Base-by-base conservation (phyloP, 2,888 invertebrate genomes). In the Iselma pallidipennis region DNA sequence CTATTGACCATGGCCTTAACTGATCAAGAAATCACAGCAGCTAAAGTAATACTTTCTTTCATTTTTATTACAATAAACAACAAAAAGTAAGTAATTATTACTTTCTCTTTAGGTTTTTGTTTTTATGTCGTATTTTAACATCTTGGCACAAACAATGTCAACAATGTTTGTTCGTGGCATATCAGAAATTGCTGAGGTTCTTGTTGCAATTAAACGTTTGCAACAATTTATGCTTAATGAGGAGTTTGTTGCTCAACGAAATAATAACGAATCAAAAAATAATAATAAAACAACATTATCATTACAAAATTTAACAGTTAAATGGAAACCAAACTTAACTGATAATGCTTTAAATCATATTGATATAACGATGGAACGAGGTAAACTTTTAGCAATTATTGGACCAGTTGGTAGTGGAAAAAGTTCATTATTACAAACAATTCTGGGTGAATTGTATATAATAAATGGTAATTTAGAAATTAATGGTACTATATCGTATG, bases 401-500 rank as follows among this genome's bases (percentile, higher is more conserved):
- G 87, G 87, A 48, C 82, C 86, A 3, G 87, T 87, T 0, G 87
- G 87, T 1, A 82, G 86, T 50, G 87, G 87, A 12, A 88, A 91
- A 67, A 88, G 89, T 2, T 89, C 91, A 0, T 75, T 92, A 0
- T 80, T 92, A 0, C 88, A 90, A 71, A 88, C 90, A 0, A 85
- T 95, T 53, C 82, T 96, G 4, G 85, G 86, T 3, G 91, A 91
- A 78, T 75, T 90, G 2, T 84, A 85, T 4, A 74, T 86, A 7
- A 80, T 82, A 5, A 74, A 78, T 50, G 94, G 95, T 45, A 83
- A 82, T 10, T 81, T 93, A 19, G 83, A 85, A 56, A 83, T 91
- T 12, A 84, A 85, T 53, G 94, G 89, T 2, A 82, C 76, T 31
- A 62, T 89, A 12, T 88, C 90, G 25, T 95, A 94, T 78, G 91